Evolutionary conservation across 2,113 vertebrate genomes (phyloP).

Genomic region (Apistogramma diplotaenia): DNA sequence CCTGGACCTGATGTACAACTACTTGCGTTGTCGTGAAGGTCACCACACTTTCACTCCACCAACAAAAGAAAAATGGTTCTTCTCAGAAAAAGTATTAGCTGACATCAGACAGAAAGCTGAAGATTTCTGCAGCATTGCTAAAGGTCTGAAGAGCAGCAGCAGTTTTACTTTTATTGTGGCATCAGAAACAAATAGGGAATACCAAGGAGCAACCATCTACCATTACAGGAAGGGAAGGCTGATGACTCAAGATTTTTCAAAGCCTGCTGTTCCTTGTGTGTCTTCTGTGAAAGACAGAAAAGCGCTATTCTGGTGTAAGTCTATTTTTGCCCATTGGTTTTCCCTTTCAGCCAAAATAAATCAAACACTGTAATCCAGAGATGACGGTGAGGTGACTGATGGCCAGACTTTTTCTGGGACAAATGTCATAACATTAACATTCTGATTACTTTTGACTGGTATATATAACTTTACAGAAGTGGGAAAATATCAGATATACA

Average conservation of each 20-base stretch:
- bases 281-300: not conserved
- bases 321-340: not conserved
- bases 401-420: not conserved
- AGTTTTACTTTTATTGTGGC: not conserved
- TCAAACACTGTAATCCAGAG: not conserved
- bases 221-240: not conserved
- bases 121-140: not conserved
- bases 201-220: slow-evolving; percentile 4
- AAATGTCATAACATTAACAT: no score
- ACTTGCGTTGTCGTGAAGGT: not conserved
- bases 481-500: not conserved
- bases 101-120: not conserved
- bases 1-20: not conserved
- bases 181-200: not conserved
- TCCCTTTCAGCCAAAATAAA: not conserved
- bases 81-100: not conserved
- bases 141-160: not conserved
- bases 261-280: not conserved
- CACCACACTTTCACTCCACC: not conserved
- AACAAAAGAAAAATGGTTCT: not conserved
- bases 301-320: not conserved
- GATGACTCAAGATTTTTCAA: not conserved
- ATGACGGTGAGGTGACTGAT: not conserved
- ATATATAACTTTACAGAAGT: not conserved
- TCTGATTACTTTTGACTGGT: not conserved